Conservation (phyloP, 2,113 vertebrate genomes). For the Microtus richardsoni region DNA sequence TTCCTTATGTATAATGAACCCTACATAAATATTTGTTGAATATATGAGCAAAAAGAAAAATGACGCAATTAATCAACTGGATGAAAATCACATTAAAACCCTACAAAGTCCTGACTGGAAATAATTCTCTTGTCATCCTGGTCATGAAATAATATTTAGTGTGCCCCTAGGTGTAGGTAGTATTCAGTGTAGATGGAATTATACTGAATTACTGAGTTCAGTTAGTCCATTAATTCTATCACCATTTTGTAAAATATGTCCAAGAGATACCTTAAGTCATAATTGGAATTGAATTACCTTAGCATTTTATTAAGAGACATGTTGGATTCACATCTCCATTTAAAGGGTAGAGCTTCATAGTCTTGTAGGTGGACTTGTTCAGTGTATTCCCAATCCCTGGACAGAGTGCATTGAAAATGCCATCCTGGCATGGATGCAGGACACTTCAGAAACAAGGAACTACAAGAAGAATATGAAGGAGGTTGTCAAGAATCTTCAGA, state of each 20-base stretch:
- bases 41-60: constrained; percentile 28
- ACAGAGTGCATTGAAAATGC: background rate
- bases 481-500: background rate
- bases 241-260: constrained; percentile 20
- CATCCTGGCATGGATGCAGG: background rate
- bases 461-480: background rate
- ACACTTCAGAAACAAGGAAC: background rate
- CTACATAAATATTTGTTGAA: constrained; percentile 29
- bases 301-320: background rate
- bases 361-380: background rate
- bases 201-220: background rate
- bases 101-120: background rate
- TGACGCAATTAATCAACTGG: background rate
- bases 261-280: background rate
- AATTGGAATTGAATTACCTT: background rate
- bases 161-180: background rate
- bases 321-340: background rate
- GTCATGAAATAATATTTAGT: constrained; percentile 32
- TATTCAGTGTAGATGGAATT: background rate
- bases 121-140: constrained; percentile 30
- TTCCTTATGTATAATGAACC: background rate
- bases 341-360: background rate
- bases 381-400: background rate
- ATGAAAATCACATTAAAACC: background rate
- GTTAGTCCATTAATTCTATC: constrained; percentile 23